Base-by-base conservation (phyloP, 1,140 invertebrate genomes). In the Hormaphis cornu region DNA sequence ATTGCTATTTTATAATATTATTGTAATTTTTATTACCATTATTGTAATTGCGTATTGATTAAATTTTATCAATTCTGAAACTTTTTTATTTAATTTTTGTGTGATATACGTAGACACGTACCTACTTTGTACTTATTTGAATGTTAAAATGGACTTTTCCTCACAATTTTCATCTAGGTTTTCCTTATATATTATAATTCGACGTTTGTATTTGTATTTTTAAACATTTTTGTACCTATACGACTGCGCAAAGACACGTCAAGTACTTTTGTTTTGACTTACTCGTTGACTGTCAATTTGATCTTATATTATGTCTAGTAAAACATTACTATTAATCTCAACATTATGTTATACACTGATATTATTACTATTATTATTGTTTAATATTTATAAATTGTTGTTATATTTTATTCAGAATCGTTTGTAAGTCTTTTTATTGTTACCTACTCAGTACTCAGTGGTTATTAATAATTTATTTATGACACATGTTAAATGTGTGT, bases 301-400 rank as follows among this genome's bases (percentile, higher is more conserved):
- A 26, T 46, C 24, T 44, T 61, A 20, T 24, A 14, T 10, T 42
- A 26, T 35, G 30, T n/a, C 18, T 10, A 61, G 12, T 37, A 33
- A 3, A 37, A 37, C 37, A 56, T 37, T 16, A 37, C 30, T 56
- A 37, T 37, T 18, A 14, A 56, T 37, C 12, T 61, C 5, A 44
- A n/a, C 46, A 50, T 48, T n/a, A 1, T 26, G 14, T 53, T 53
- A 5, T 50, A 26, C 24, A 33, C 35, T 16, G 35, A 48, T 66
- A 66, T 66, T 66, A 48, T 66, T 66, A 50, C 28, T 44, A 61
- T 61, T 61, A 61, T n/a, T 9, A 50, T 22, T 42, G 26, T 40
- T 26, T 16, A 2, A 16, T n/a, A n/a, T n/a, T n/a, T 8, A 37
- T 37, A 14, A 8, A 37, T 37, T 37, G 14, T 37, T 37, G 35